Percentiles rank a stretch among this genome's conserved stretches.
These are phyloP conservation scores for Triplophysa rosa DNA, from an alignment of 2,113 vertebrate genomes.

Conservation along the genomic window DNA sequence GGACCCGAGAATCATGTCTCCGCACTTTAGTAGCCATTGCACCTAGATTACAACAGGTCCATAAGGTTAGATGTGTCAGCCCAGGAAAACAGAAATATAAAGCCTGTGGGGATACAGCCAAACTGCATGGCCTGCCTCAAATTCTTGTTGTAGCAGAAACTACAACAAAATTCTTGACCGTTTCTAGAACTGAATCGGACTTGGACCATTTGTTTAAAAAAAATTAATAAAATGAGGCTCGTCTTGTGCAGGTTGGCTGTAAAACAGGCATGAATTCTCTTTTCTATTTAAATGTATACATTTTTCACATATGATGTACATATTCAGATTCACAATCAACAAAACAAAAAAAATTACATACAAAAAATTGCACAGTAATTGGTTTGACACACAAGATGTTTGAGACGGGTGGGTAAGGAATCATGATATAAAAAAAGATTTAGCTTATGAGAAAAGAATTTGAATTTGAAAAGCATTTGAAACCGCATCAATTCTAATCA, in stretches of 20 bases:
- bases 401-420: conserved; percentile 59
- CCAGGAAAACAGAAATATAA: conserved; percentile 56
- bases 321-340: conserved; percentile 55
- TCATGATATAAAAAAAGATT: conserved; percentile 57
- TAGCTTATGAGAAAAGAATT: conserved; percentile 58
- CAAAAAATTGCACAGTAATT: conserved; percentile 71
- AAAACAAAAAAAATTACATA: conserved; percentile 61
- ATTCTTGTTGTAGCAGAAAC: neutral
- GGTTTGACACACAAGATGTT: conserved; percentile 53
- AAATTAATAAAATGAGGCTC: neutral
- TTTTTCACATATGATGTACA: conserved; percentile 63
- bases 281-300: conserved; percentile 69
- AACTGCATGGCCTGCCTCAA: conserved; percentile 43
- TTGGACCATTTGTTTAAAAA: neutral
- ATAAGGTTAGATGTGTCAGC: conserved; percentile 79
- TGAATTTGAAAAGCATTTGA: too few species aligned
- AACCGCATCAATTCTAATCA: conserved; percentile 64
- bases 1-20: conserved; percentile 84
- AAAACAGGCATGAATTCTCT: conserved; percentile 60
- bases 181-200: neutral
- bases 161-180: neutral
- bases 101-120: conserved; percentile 16
- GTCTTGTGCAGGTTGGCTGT: conserved; percentile 50
- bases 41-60: conserved; percentile 83
- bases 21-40: conserved; percentile 87